A percentile compares a stretch with the other conserved stretches of the same genome.
phyloP scores from a whole-genome alignment of 2,113 vertebrate genomes.

The Manacus vitellinus region DNA sequence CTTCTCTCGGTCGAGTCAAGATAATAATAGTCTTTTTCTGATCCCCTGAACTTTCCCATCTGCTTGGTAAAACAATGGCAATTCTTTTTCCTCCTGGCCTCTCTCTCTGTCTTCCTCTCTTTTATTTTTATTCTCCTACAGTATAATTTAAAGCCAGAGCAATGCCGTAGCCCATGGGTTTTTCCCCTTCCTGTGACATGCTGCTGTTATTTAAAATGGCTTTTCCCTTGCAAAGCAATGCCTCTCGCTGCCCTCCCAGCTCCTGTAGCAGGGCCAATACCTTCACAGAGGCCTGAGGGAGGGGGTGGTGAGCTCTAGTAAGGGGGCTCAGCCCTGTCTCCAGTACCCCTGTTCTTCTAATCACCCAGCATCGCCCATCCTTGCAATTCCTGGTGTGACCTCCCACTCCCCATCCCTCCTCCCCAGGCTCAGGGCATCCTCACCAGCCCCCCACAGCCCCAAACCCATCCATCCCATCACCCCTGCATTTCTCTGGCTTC shows the following conservation, averaged over 20 bases:
- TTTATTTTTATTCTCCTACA: conserved; percentile 74
- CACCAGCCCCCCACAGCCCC: not conserved
- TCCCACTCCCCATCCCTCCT: not conserved
- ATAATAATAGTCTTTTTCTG: conserved; percentile 84
- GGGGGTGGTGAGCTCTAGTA: not conserved
- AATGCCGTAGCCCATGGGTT: conserved; percentile 54
- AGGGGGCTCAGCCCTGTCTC: not conserved
- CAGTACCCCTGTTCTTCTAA: not conserved
- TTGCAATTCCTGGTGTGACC: not conserved
- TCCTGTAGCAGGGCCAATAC: not conserved
- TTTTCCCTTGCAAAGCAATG: conserved; percentile 42
- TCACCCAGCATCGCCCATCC: not conserved
- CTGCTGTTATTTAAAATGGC: conserved; percentile 69
- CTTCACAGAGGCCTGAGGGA: not conserved
- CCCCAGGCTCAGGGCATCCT: not conserved
- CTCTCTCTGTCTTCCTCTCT: conserved; percentile 64
- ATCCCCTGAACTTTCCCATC: conserved; percentile 83
- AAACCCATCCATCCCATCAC: not conserved
- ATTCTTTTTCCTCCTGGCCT: conserved; percentile 73
- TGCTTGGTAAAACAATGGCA: conserved; percentile 83
- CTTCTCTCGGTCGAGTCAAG: conserved; percentile 72
- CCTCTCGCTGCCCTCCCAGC: not conserved
- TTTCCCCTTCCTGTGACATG: conserved; percentile 61
- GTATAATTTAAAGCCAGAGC: conserved; percentile 75
- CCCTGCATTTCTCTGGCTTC: not conserved